These are phyloP conservation scores for Urosaurus nigricauda DNA, from an alignment of 2,797 vertebrate genomes.

Conservation along the genomic window DNA sequence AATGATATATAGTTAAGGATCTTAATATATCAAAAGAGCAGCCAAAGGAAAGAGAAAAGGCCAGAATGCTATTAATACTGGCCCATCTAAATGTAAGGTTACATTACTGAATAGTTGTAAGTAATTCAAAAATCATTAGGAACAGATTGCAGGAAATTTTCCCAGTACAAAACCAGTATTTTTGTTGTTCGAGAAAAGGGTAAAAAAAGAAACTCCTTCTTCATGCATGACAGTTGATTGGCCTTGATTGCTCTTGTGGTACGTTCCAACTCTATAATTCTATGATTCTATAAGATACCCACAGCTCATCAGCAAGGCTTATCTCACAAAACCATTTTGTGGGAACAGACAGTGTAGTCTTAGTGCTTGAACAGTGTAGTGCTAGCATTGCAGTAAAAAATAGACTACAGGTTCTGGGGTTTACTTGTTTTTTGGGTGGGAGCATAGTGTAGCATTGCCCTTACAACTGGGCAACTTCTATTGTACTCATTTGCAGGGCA, in stretches of 20 bases:
- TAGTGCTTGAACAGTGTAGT: not conserved
- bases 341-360: not conserved
- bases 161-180: not conserved
- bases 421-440: not conserved
- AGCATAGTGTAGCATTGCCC: not conserved
- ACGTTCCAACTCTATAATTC: no score
- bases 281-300: not conserved
- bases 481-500: not conserved
- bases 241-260: no score
- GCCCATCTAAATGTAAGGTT: not conserved
- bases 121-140: not conserved
- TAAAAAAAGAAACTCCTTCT: no score
- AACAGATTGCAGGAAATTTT: not conserved
- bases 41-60: not conserved
- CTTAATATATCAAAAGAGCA: not conserved
- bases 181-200: not conserved
- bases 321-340: not conserved
- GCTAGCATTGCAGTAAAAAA: not conserved
- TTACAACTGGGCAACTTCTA: not conserved
- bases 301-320: not conserved
- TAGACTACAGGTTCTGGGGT: not conserved
- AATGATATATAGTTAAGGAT: not conserved
- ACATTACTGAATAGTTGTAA: not conserved
- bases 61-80: not conserved
- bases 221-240: no score